Evolutionary conservation across 2,797 vertebrate species (phyloP), one percentile per base, ranked within the genome.

Genomic region (Oreonectes daqikongensis): DNA sequence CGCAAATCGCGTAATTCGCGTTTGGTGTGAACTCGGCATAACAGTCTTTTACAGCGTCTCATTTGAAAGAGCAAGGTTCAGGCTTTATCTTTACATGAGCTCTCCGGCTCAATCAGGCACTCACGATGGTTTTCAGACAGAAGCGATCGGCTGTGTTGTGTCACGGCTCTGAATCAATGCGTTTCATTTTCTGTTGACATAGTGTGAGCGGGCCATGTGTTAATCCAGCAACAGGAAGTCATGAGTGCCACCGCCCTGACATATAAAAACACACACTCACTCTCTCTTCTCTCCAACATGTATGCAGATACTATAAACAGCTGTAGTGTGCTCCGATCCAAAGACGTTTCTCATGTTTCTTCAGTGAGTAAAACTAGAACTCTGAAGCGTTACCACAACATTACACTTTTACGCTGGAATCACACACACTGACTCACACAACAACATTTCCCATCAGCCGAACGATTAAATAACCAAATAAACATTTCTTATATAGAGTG

Each of bases 131-230:
- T 26, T 65, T 69, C 68, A 61, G 22, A 46, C 65, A 38, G 44
- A 57, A 18, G 38, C 14, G 22, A 44, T 52, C 42, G 46, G 9
- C 26, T 72, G 46, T 50, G 53, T 78, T 83, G 59, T 74, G 79
- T 50, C 71, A 85, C 83, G 80, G 72, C 79, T 72, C 84, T 85
- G 82, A 87, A 86, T 89, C 88, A 90, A 85, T 90, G 84, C 86
- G 83, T 85, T 87, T 88, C 85, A 84, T 85, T 89, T 90, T 86
- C 84, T 92, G 90, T 92, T 92, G 91, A 87, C 88, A 87, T 85
- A 87, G 89, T 77, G 81, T 82, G 80, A 83, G 75, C 83, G 82
- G 83, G 82, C 85, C 85, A 86, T 86, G 81, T 84, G 83, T 79
- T 86, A 84, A 86, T 82, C 64, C 74, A 86, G 72, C 64, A 79